Evolutionary conservation across 2,113 vertebrate species (phyloP).

Genomic region (Chrysochloris asiatica): DNA sequence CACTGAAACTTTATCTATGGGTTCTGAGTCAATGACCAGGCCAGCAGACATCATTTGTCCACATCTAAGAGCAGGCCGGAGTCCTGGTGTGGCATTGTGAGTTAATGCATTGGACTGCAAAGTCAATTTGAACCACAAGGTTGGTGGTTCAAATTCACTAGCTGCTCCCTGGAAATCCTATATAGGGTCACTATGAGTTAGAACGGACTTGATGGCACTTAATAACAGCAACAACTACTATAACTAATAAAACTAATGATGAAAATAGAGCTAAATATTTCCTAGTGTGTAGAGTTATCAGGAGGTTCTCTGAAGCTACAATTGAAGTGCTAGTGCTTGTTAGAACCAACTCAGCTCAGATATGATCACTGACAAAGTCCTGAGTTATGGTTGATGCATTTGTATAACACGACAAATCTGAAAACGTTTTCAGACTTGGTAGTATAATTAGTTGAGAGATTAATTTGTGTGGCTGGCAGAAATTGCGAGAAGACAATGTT

Average conservation of each 20-base stretch:
- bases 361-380: not conserved
- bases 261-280: not conserved
- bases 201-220: too few relatives aligned
- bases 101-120: too few relatives aligned
- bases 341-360: not conserved
- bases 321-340: not conserved
- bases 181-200: too few relatives aligned
- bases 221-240: not conserved
- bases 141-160: too few relatives aligned
- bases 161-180: too few relatives aligned
- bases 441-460: slow-evolving; percentile 1
- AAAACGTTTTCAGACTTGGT: not conserved
- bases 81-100: too few relatives aligned
- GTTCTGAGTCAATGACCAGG: not conserved
- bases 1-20: not conserved
- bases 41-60: not conserved
- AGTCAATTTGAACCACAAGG: too few relatives aligned
- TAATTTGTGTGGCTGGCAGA: slow-evolving; percentile 8
- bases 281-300: not conserved
- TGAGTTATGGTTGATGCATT: not conserved
- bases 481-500: not conserved
- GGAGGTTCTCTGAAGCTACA: not conserved
- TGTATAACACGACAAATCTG: not conserved
- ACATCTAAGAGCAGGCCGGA: too few relatives aligned
- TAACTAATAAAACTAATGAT: not conserved